Base-by-base conservation (phyloP, 2,888 invertebrate genomes). In the Caenorhabditis sinica region DNA sequence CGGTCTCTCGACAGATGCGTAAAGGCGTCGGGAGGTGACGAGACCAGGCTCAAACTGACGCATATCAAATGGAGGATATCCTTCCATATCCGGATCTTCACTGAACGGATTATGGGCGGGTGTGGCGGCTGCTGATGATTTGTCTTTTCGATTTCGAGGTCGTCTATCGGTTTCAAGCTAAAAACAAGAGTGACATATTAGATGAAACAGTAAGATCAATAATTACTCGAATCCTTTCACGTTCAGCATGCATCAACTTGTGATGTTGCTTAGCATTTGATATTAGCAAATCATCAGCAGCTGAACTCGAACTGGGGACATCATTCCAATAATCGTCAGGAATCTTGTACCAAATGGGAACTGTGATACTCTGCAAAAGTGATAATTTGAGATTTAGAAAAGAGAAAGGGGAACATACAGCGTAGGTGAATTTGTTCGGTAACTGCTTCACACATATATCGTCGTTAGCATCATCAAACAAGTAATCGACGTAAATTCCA, bases 241-340 rank as follows among this genome's bases (percentile, higher is more conserved):
- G 53, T 49, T 83, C 83, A 8, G 68, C 33, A 56, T 71, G 71
- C 71, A 73, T 71, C 40, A 80, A 23, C 56, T 33, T 72, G 25
- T 83, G 83, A 80, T 83, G 83, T 30, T 69, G 33, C 30, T 63
- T 53, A 15, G 83, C 83, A n/a, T 79, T 77, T 15, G 77, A 15
- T 20, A 49, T 5, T 25, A 65, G 45, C 13, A 65, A 30, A 11
- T 68, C 61, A 20, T 81, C 81, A 25, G 66, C 1, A 49, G 25
- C 33, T 11, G 36, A n/a, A 9, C 28, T 20, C 28, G 63, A 45
- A 36, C 43, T 61, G 5, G 61, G 51, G 8, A 36, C 45, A n/a
- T 65, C 51, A 1, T 71, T 49, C 77, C 72, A 76, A 36, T 63
- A 77, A 17, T 76, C 25, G 11, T 66, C 72, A 11, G 76, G 25